phyloP scores from a whole-genome alignment of 1,140 invertebrate genomes.

The Ips typographus region DNA sequence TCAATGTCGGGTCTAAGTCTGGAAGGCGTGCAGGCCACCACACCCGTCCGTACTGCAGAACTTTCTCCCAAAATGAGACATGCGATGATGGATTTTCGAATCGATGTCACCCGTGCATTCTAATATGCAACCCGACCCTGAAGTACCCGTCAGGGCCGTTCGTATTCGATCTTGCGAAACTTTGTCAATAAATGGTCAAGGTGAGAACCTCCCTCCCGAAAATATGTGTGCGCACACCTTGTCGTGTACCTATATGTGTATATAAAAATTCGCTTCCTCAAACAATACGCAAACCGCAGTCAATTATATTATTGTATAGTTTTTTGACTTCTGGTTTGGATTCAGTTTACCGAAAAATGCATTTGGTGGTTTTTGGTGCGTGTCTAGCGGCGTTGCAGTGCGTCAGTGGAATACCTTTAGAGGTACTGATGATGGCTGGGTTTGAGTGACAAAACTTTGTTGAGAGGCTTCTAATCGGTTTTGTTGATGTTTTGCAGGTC shows the following conservation, averaged over 20 bases:
- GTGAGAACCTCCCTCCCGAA: slow-evolving; percentile 40
- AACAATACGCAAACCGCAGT: slow-evolving; percentile 19
- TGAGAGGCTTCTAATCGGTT: not conserved
- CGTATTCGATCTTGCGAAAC: slow-evolving; percentile 38
- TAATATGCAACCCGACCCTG: slow-evolving; percentile 33
- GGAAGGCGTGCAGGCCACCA: not conserved
- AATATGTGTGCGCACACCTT: slow-evolving; percentile 26
- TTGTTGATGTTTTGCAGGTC: slow-evolving; percentile 13
- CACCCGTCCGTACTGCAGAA: not conserved
- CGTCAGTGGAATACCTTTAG: not conserved
- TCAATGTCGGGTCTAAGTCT: not conserved
- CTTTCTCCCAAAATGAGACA: not conserved
- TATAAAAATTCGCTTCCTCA: slow-evolving; percentile 41
- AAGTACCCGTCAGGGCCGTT: slow-evolving; percentile 37
- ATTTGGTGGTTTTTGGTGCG: not conserved
- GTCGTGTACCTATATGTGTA: slow-evolving; percentile 7
- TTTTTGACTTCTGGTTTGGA: slow-evolving; percentile 8
- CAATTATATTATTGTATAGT: slow-evolving; percentile 13
- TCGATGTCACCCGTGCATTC: slow-evolving; percentile 30
- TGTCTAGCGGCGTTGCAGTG: not conserved
- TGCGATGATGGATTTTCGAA: slow-evolving; percentile 13
- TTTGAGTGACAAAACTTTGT: not conserved
- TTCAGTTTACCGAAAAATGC: slow-evolving; percentile 9
- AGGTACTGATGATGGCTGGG: not conserved
- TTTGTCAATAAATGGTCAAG: slow-evolving; percentile 44